phyloP scores from a whole-genome alignment of 2,888 invertebrate genomes.

The Synergus japonicus region DNA sequence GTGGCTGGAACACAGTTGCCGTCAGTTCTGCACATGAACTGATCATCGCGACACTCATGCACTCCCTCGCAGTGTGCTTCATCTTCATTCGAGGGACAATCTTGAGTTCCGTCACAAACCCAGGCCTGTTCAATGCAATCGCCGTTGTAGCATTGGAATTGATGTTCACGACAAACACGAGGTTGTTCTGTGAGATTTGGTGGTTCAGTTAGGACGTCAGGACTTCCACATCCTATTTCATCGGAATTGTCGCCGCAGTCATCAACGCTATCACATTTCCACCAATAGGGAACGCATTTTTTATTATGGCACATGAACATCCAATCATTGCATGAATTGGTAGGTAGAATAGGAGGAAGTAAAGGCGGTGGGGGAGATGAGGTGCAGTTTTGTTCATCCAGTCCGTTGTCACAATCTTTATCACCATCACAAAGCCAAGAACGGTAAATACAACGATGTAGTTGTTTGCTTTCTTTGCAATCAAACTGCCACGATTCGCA shows the following conservation, averaged over 20 bases:
- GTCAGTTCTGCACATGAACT: slow-evolving; percentile 82
- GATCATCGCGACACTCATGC: slow-evolving; percentile 74
- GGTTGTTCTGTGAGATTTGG: slow-evolving; percentile 59
- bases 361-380: slow-evolving; percentile 69
- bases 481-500: slow-evolving; percentile 79
- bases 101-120: slow-evolving; percentile 82
- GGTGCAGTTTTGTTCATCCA: slow-evolving; percentile 86
- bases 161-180: slow-evolving; percentile 79
- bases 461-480: slow-evolving; percentile 78
- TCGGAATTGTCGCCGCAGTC: slow-evolving; percentile 89
- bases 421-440: slow-evolving; percentile 91
- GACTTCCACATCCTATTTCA: slow-evolving; percentile 81
- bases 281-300: slow-evolving; percentile 87
- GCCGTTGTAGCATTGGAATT: slow-evolving; percentile 80
- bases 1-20: slow-evolving; percentile 81
- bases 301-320: slow-evolving; percentile 87
- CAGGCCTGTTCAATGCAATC: slow-evolving; percentile 81
- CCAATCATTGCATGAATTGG: slow-evolving; percentile 83
- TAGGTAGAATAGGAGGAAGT: slow-evolving; percentile 61
- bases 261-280: slow-evolving; percentile 88
- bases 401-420: slow-evolving; percentile 86
- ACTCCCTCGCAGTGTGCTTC: slow-evolving; percentile 79
- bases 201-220: slow-evolving; percentile 53
- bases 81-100: slow-evolving; percentile 82
- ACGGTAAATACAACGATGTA: slow-evolving; percentile 83